phyloP scores from a whole-genome alignment of 2,113 vertebrate genomes.

The Dipodomys merriami region DNA sequence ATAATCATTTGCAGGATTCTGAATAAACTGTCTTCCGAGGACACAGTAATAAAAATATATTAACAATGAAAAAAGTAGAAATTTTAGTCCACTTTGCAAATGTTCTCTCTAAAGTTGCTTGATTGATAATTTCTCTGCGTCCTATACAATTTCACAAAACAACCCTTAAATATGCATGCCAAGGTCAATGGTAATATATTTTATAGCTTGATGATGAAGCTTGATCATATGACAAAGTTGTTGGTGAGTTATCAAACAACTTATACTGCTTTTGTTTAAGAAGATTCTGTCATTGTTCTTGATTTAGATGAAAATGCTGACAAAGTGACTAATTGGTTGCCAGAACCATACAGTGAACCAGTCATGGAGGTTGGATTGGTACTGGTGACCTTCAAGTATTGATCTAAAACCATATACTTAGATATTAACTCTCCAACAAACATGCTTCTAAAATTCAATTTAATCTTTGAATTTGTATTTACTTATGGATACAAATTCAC shows the following conservation, averaged over 20 bases:
- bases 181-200: neutral
- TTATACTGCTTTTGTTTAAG: neutral
- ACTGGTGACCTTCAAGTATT: neutral
- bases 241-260: neutral
- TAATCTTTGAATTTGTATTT: too few relatives aligned
- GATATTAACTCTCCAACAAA: neutral
- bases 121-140: constrained; percentile 11
- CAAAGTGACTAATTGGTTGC: constrained; percentile 36
- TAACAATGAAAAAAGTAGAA: constrained; percentile 3
- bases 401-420: neutral
- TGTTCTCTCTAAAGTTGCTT: constrained; percentile 34
- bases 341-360: neutral
- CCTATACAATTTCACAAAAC: neutral
- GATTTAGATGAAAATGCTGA: constrained; percentile 9
- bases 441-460: too few relatives aligned
- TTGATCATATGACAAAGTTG: neutral
- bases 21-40: neutral
- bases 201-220: neutral
- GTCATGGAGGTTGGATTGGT: neutral
- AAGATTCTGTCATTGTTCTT: neutral
- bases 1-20: neutral
- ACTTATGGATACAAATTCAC: too few relatives aligned
- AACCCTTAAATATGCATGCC: neutral
- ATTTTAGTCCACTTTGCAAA: neutral
- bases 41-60: neutral